These are phyloP conservation scores for Contarinia nasturtii DNA, from an alignment of 1,140 invertebrate species.

Conservation along the genomic window DNA sequence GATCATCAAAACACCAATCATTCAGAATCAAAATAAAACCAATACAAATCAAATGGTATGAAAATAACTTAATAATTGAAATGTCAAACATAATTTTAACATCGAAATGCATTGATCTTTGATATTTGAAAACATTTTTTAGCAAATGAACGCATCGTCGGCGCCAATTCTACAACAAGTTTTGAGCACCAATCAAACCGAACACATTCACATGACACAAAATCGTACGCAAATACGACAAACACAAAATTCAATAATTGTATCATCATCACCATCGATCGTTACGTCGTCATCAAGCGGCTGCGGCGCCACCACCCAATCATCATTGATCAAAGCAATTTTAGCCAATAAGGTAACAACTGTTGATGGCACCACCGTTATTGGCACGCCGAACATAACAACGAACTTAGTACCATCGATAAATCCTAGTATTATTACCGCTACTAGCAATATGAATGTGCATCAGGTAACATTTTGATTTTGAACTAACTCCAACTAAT, in stretches of 20 bases:
- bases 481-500: constrained; percentile 1
- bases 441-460: constrained; percentile 19
- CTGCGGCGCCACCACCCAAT: constrained; percentile 8
- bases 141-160: not conserved
- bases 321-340: constrained; percentile 66
- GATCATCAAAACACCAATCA: too few relatives aligned
- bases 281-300: not conserved
- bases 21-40: too few relatives aligned
- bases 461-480: constrained; percentile 19
- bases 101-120: too few relatives aligned
- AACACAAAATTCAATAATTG: not conserved
- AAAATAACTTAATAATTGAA: too few relatives aligned
- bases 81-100: too few relatives aligned
- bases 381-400: constrained; percentile 13
- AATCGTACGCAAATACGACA: not conserved
- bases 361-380: constrained; percentile 23
- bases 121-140: too few relatives aligned
- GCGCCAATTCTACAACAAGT: not conserved
- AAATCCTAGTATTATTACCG: too few relatives aligned
- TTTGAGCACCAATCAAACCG: not conserved
- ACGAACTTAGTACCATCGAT: constrained; percentile 21
- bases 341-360: constrained; percentile 66
- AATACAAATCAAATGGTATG: too few relatives aligned
- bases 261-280: not conserved
- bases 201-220: not conserved